Conservation (phyloP, 2,888 invertebrate genomes). For the Erebia palarica region DNA sequence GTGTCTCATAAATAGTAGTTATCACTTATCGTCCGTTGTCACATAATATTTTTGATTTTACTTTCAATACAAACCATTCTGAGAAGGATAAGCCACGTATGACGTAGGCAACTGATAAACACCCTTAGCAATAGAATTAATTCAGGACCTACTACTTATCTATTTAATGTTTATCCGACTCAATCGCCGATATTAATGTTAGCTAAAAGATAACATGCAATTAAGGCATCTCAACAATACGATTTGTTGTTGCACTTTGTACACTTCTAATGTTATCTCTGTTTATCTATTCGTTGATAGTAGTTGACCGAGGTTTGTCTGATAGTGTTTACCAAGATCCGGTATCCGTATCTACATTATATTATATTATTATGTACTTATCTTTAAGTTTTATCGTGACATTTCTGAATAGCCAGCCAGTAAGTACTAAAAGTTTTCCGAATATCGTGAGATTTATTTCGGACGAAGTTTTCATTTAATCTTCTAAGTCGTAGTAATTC, state of each 20-base stretch:
- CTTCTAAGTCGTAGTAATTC: too few relatives aligned
- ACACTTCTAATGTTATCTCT: slow-evolving; percentile 45
- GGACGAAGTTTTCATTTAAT: not conserved
- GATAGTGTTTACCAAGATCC: slow-evolving; percentile 46
- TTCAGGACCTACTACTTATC: not conserved
- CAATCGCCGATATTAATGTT: slow-evolving; percentile 22
- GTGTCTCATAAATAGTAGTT: too few relatives aligned
- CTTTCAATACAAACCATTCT: not conserved
- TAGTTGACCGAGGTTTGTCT: slow-evolving; percentile 53
- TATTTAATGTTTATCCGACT: not conserved
- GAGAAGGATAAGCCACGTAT: not conserved
- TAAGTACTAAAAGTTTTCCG: too few relatives aligned
- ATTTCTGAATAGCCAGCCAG: too few relatives aligned
- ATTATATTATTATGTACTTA: not conserved
- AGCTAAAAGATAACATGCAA: slow-evolving; percentile 25
- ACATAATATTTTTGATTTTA: too few relatives aligned
- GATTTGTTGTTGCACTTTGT: slow-evolving; percentile 42
- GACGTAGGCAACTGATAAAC: not conserved
- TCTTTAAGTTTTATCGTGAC: not conserved
- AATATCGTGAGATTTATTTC: too few relatives aligned
- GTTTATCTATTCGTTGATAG: slow-evolving; percentile 54
- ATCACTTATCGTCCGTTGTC: too few relatives aligned
- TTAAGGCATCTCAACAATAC: slow-evolving; percentile 35
- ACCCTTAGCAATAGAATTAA: slow-evolving; percentile 23
- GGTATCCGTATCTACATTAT: slow-evolving; percentile 43